Percentiles rank a stretch among this genome's conserved stretches.
phyloP scores from a whole-genome alignment of 2,888 invertebrate genomes.

The Drosophila niveifrons region DNA sequence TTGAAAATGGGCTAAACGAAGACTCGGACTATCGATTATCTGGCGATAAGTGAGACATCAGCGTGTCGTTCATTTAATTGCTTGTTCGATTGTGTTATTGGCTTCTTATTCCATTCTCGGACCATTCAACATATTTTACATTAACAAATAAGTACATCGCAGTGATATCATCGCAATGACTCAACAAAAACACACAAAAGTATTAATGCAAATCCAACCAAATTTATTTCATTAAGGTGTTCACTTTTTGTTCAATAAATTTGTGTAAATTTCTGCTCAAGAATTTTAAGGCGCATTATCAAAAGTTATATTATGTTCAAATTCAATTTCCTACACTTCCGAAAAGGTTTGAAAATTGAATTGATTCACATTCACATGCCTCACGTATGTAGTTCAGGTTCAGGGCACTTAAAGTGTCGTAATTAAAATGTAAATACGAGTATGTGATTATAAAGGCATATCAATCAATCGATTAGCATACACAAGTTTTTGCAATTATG shows the following conservation, averaged over 20 bases:
- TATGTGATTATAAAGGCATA: conserved; percentile 64
- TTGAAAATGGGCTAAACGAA: conserved; percentile 59
- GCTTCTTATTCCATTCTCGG: conserved; percentile 11
- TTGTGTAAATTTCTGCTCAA: conserved; percentile 39
- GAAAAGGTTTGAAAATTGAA: conserved; percentile 7
- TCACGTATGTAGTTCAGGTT: conserved; percentile 41
- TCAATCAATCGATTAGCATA: conserved; percentile 77
- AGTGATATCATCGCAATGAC: conserved; percentile 32
- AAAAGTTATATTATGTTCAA: conserved; percentile 16
- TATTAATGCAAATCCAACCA: conserved; percentile 22
- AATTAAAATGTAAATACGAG: conserved; percentile 74
- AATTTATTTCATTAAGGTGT: conserved; percentile 8
- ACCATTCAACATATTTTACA: conserved; percentile 14
- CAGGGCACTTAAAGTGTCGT: conserved; percentile 57
- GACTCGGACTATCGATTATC: conserved; percentile 27
- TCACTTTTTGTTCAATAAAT: conserved; percentile 37
- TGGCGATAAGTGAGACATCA: conserved; percentile 15
- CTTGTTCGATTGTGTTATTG: conserved; percentile 9
- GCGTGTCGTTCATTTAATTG: conserved; percentile 20
- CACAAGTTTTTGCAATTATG: conserved; percentile 79
- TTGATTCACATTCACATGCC: conserved; percentile 4
- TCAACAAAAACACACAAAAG: conserved; percentile 12
- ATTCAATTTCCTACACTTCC: conserved; percentile 48
- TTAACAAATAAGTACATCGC: conserved; percentile 9
- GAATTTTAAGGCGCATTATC: conserved; percentile 23